phyloP scores from a whole-genome alignment of 2,113 vertebrate species.

The Apodemus sylvaticus region DNA sequence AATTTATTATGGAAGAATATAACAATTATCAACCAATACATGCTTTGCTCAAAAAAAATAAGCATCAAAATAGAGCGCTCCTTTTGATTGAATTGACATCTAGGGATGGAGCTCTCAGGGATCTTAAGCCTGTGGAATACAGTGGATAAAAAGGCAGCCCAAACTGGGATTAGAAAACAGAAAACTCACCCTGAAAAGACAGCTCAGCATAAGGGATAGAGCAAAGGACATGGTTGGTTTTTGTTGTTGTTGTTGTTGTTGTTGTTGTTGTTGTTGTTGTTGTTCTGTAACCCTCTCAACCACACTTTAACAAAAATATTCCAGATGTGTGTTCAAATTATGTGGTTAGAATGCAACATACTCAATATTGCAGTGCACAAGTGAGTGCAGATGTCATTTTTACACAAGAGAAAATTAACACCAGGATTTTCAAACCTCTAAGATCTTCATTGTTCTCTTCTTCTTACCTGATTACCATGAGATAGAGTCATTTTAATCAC shows the following conservation, averaged over 20 bases:
- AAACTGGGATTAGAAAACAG: not conserved
- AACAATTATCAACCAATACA: not conserved
- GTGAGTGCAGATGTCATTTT: not conserved
- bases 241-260: too few relatives aligned
- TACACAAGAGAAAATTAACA: not conserved
- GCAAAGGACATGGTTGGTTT: not conserved
- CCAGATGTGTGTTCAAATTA: not conserved
- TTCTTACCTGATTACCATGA: not conserved
- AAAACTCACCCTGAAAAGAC: not conserved
- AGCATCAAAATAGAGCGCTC: not conserved
- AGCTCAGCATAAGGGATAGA: not conserved
- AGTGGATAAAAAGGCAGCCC: fast-evolving
- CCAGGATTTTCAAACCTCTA: not conserved
- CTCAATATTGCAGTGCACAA: not conserved
- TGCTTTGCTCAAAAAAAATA: not conserved
- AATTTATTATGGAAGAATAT: not conserved
- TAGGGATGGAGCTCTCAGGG: not conserved
- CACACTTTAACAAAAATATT: not conserved
- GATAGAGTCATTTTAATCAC: fast-evolving
- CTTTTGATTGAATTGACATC: not conserved
- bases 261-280: too few relatives aligned
- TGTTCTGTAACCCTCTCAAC: not conserved
- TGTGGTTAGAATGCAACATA: not conserved
- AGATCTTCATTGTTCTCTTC: too few relatives aligned
- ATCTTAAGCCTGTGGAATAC: not conserved